These are phyloP conservation scores for Distichodus sexfasciatus DNA, from an alignment of 2,797 vertebrate genomes.

Conservation along the genomic window DNA sequence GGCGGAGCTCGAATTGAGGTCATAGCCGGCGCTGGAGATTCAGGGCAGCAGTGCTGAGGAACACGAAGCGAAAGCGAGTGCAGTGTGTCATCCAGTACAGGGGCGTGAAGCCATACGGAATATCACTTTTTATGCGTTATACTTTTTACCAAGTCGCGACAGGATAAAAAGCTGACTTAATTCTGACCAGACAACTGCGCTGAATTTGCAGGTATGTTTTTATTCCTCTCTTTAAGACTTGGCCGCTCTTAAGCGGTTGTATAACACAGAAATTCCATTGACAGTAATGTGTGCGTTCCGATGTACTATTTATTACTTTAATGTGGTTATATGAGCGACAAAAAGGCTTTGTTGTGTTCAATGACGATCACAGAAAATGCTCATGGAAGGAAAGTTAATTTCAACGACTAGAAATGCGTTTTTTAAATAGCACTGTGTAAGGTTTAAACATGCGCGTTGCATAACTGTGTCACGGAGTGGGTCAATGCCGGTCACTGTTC, in stretches of 20 bases:
- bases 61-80: not conserved
- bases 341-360: not conserved
- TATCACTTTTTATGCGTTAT: not conserved
- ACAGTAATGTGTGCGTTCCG: constrained; percentile 15
- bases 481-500: constrained; percentile 58
- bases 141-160: no score
- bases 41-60: constrained; percentile 47
- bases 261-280: constrained; percentile 35
- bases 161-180: not conserved
- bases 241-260: not conserved
- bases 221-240: not conserved
- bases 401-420: not conserved
- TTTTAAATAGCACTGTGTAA: not conserved
- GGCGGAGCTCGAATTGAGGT: constrained; percentile 63
- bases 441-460: constrained; percentile 53
- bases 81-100: constrained; percentile 19
- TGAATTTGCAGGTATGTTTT: constrained; percentile 10
- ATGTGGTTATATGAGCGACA: not conserved
- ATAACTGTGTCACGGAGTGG: constrained; percentile 68
- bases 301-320: not conserved
- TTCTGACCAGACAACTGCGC: not conserved
- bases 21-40: constrained; percentile 48
- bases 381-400: not conserved
- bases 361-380: not conserved
- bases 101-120: not conserved